Conservation (phyloP, 2,113 vertebrate species). For the Sula dactylatra region DNA sequence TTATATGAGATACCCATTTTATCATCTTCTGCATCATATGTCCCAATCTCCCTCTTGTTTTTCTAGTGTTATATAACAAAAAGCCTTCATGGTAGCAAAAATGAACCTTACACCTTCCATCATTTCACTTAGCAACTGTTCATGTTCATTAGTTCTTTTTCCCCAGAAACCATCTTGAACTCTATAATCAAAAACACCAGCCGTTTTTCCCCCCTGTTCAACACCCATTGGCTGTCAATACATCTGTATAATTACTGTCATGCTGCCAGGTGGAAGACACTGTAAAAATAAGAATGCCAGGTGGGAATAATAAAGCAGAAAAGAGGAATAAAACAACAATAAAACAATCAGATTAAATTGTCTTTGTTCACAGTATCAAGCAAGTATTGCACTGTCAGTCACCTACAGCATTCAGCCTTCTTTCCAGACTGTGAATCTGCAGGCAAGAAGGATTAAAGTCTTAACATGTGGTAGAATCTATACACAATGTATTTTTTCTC, state of each 20-base stretch:
- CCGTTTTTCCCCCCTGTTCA: neutral
- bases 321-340: neutral
- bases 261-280: neutral
- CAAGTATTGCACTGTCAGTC: neutral
- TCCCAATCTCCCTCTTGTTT: neutral
- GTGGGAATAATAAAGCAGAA: neutral
- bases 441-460: neutral
- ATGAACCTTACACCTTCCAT: neutral
- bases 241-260: neutral
- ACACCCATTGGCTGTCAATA: neutral
- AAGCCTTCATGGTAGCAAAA: neutral
- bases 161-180: neutral
- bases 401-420: neutral
- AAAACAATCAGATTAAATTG: neutral
- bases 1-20: neutral
- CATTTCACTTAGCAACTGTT: neutral
- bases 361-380: neutral
- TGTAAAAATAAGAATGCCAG: neutral
- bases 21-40: neutral
- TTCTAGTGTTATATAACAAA: neutral
- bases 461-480: neutral
- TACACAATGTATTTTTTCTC: neutral
- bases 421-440: neutral
- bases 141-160: neutral
- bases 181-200: neutral